Conservation (phyloP, 2,113 vertebrate species). For the Urocynchramus pylzowi region DNA sequence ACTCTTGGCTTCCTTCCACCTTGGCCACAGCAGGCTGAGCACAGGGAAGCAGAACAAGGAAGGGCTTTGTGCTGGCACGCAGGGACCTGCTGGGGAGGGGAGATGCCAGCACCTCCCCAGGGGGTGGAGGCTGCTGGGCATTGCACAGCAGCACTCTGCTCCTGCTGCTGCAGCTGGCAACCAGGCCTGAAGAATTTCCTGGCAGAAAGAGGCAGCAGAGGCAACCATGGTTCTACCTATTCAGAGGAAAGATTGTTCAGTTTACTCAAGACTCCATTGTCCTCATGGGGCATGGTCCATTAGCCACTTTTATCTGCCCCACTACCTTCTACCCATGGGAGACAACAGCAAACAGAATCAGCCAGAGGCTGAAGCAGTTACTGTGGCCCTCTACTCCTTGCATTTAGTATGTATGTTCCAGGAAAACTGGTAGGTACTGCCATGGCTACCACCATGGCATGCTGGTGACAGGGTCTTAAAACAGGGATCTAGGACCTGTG, state of each 20-base stretch:
- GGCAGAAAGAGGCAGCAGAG: not conserved
- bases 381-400: not conserved
- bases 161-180: not conserved
- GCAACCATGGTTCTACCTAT: accelerated
- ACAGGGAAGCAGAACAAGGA: slow-evolving; percentile 18
- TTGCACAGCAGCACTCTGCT: not conserved
- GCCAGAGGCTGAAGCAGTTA: not conserved
- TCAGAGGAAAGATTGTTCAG: not conserved
- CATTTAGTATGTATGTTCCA: not conserved
- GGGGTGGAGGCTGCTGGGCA: not conserved
- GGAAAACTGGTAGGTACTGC: not conserved
- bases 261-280: not conserved
- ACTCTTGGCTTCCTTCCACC: not conserved
- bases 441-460: accelerated
- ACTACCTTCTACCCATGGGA: not conserved
- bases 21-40: accelerated
- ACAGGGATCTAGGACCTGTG: not conserved
- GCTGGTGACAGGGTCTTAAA: not conserved
- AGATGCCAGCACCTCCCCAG: not conserved
- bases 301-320: not conserved
- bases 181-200: not conserved
- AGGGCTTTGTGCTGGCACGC: not conserved
- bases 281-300: not conserved
- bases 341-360: not conserved
- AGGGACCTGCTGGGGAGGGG: not conserved